Evolutionary conservation across 2,113 vertebrate genomes (phyloP).

Genomic region (Eptesicus fuscus): DNA sequence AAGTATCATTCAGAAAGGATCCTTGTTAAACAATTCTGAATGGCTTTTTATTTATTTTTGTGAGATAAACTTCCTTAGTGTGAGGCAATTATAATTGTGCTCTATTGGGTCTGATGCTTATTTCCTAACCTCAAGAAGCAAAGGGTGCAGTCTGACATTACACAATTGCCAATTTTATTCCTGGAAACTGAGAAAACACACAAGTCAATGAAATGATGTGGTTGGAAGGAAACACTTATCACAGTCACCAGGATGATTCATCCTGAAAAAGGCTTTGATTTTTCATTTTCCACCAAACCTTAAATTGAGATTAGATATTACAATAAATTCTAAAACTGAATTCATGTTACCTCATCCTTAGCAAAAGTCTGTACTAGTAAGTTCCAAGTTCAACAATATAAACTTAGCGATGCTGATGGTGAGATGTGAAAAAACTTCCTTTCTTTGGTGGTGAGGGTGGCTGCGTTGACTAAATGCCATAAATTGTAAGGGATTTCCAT

Average conservation of each 20-base stretch:
- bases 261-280: neutral
- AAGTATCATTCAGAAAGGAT: neutral
- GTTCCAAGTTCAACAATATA: neutral
- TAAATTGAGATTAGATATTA: neutral
- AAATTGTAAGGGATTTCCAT: neutral
- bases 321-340: constrained; percentile 14
- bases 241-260: neutral
- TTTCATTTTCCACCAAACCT: neutral
- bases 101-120: neutral
- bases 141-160: neutral
- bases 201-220: constrained; percentile 1
- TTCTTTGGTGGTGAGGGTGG: neutral
- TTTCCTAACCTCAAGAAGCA: constrained; percentile 17
- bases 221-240: neutral
- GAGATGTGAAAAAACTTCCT: neutral
- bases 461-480: neutral
- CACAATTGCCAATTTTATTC: neutral
- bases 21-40: neutral
- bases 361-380: neutral
- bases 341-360: neutral
- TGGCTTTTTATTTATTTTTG: constrained; percentile 1
- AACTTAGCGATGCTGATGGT: neutral
- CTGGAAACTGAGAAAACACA: neutral
- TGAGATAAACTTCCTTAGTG: neutral
- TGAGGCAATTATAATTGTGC: neutral